phyloP scores from a whole-genome alignment of 53 echinoderm and acorn worm genomes.

The Echinarachnius parma region DNA sequence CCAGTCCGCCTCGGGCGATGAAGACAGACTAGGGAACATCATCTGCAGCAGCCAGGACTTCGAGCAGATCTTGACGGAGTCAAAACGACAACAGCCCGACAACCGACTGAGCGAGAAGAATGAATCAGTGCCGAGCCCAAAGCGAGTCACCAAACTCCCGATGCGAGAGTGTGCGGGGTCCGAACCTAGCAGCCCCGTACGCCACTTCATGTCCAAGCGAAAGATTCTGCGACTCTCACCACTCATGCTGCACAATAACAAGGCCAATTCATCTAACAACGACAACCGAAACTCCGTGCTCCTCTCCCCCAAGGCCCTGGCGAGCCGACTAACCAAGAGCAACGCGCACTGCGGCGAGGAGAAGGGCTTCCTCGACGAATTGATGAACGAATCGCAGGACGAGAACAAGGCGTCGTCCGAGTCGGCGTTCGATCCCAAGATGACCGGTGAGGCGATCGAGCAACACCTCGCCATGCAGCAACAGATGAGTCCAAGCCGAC shows the following conservation, averaged over 20 bases:
- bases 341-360: constrained; percentile 48
- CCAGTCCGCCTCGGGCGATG: constrained; percentile 21
- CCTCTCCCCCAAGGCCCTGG: constrained; percentile 32
- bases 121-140: not conserved
- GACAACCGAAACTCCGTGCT: constrained; percentile 4
- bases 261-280: constrained; percentile 24
- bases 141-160: constrained; percentile 19
- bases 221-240: constrained; percentile 13
- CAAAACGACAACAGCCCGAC: constrained; percentile 59
- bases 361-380: constrained; percentile 47
- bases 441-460: constrained; percentile 93
- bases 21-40: constrained; percentile 51
- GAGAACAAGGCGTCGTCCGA: constrained; percentile 9
- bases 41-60: constrained; percentile 92
- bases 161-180: constrained; percentile 37
- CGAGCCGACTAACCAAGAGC: constrained; percentile 28
- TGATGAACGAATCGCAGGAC: constrained; percentile 49
- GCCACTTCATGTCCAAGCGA: not conserved
- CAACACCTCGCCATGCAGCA: constrained; percentile 69
- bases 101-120: constrained; percentile 50
- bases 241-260: constrained; percentile 42
- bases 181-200: constrained; percentile 43
- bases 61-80: constrained; percentile 78
- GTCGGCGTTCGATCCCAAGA: constrained; percentile 76
- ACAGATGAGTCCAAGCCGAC: constrained; percentile 30